Base-by-base conservation (phyloP, 2,888 invertebrate genomes). In the Diaperis boleti region DNA sequence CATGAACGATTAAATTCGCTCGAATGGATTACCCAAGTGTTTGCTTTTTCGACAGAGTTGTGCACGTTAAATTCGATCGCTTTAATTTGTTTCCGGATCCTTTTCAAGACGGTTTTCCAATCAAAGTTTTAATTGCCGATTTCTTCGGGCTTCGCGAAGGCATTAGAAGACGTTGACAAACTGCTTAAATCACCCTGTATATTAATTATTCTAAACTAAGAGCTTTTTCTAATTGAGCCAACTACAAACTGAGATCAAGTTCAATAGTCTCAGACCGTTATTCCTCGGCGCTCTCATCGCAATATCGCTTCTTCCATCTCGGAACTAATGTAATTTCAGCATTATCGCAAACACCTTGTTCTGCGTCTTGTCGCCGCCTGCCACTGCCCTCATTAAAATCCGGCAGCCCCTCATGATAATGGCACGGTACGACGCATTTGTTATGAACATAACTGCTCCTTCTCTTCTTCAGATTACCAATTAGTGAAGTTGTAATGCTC, bases 1-100 rank as follows among this genome's bases (percentile, higher is more conserved):
- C 70, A 73, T 71, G 71, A 69, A 56, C 74, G 74, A 74, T 73
- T 74, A 73, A 73, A 75, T 74, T 73, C 67, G 67, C 60, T 56
- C 63, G 65, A 66, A 72, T 71, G 71, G 71, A 72, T 71, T 66
- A 67, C 54, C 65, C 69, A 69, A 70, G 69, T 70, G 68, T 70
- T 70, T 69, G 67, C 69, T 69, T 69, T 69, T 69, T 68, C 44
- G 33, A 11, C 20, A 17, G 52, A 22, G 37, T 18, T 20, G 20
- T n/a, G n/a, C n/a, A 14, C 42, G 35, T n/a, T 52, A 31, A 17
- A 33, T 56, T 35, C 47, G 57, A 57, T 57, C 55, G 57, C 15
- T 47, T 59, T 59, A 49, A 49, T 59, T 59, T 49, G 49, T 59
- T 56, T 56, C 56, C n/a, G 13, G 33, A 20, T 26, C 17, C 44